Base-by-base conservation (phyloP, 2,113 vertebrate genomes). In the Aviceda subcristata region DNA sequence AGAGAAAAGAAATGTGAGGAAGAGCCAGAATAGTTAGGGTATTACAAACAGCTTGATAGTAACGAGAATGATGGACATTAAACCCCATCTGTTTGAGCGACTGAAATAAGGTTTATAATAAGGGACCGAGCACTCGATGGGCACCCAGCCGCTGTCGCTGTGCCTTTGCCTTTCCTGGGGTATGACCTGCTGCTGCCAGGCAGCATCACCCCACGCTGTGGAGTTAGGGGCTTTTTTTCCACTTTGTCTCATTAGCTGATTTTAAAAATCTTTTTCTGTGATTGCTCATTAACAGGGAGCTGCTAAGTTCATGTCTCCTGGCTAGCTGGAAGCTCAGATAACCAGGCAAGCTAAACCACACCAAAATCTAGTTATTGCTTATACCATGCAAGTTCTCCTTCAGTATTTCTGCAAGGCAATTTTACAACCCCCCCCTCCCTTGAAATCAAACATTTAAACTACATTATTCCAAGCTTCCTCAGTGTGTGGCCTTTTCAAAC, bases 121-220 rank as follows among this genome's bases (percentile, higher is more conserved):
- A 3, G 36, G 24, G 36, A 22, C 36, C 1, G 3, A 51, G 46
- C 29, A 4, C 12, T 9, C 1, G 5, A 5, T 4, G 5, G 5
- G 50, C 7, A 12, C 29, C 43, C 2, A 9, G n/a, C 43, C 5
- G 6, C 38, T 10, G 27, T 7, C 6, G 27, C 15, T 8, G 15
- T 11, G 29, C 46, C 22, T 4, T 26, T 11, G 22, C 59, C 45
- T 9, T 76, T 39, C 75, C 29, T 3, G 0, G 75, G 21, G 46
- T 11, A 5, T 3, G 20, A 29, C 26, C 27, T 12, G 48, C 18
- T 10, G 23, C 34, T n/a, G 56, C 56, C 14, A 1, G 26, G 48
- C 68, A 30, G 18, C 13, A 19, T 10, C 48, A 12, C 48, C 48
- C 45, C 45, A 13, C 3, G 2, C 36, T 7, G 2, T 2, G 6